Percentiles rank a stretch among this genome's conserved stretches.
Conservation (phyloP, 2,888 invertebrate species). For the Campoletis raptor region DNA sequence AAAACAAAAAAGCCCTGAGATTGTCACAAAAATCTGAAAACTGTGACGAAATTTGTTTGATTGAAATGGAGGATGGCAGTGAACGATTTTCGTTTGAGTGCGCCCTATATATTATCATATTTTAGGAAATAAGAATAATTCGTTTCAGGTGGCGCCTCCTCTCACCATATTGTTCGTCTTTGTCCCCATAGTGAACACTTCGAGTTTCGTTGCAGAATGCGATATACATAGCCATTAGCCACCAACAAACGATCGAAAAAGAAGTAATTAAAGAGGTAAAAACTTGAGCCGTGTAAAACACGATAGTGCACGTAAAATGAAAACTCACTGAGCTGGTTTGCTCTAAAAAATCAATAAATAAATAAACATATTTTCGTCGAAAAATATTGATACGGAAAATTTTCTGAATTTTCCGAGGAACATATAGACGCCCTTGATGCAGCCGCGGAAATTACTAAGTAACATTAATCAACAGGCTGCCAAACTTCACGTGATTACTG, state of each 20-base stretch:
- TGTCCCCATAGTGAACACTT: neutral
- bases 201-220: slow-evolving; percentile 12
- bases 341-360: neutral
- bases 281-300: neutral
- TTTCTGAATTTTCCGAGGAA: neutral
- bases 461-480: slow-evolving; percentile 28
- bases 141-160: slow-evolving; percentile 26
- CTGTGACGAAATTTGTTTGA: neutral
- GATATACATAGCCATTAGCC: neutral
- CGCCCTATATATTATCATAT: neutral
- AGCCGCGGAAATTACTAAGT: slow-evolving; percentile 14
- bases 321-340: neutral
- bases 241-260: slow-evolving; percentile 8
- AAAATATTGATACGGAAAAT: neutral
- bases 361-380: neutral
- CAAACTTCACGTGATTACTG: neutral
- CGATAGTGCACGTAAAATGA: slow-evolving; percentile 5
- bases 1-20: neutral
- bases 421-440: slow-evolving; percentile 15
- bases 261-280: neutral
- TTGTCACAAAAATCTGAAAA: neutral
- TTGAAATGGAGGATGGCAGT: neutral
- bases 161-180: slow-evolving; percentile 22
- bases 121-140: slow-evolving; percentile 12
- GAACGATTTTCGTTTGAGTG: neutral